phyloP scores from a whole-genome alignment of 2,888 invertebrate species.

The Stramonita haemastoma region DNA sequence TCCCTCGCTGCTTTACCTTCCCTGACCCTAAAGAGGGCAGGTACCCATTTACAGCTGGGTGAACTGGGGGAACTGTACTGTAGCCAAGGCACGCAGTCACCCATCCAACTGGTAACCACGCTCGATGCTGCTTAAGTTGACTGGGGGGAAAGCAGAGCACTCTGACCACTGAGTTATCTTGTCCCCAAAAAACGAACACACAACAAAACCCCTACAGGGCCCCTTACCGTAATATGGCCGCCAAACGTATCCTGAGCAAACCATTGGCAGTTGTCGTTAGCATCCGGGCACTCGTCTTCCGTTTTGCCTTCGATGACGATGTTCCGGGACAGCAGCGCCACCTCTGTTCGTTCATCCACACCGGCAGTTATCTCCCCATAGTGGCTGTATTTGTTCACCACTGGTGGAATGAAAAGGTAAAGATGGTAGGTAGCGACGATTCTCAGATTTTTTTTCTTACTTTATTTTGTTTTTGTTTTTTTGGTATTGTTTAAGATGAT shows the following conservation, averaged over 20 bases:
- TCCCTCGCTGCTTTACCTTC: too few species aligned
- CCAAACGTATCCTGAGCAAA: conserved; percentile 63
- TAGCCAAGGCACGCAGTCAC: too few species aligned
- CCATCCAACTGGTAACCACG: too few species aligned
- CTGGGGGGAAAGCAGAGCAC: too few species aligned
- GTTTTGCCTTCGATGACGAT: conserved; percentile 60
- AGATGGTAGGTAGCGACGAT: neutral
- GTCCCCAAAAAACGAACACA: neutral
- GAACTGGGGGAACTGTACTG: too few species aligned
- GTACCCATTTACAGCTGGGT: too few species aligned
- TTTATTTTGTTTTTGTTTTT: neutral
- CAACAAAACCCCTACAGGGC: neutral
- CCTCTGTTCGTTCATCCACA: conserved; percentile 64
- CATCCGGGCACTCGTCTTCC: conserved; percentile 51
- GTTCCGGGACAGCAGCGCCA: conserved; percentile 61
- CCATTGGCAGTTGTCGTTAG: conserved; percentile 53
- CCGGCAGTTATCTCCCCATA: conserved; percentile 56
- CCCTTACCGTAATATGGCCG: conserved; percentile 61
- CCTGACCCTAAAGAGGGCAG: too few species aligned
- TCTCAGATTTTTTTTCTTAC: neutral
- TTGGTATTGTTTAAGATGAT: too few species aligned
- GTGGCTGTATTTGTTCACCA: conserved; percentile 55
- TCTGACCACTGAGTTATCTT: too few species aligned
- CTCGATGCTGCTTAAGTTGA: too few species aligned
- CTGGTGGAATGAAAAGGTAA: conserved; percentile 32